Base-by-base conservation (phyloP, 2,113 vertebrate species). In the Seriola rivoliana region DNA sequence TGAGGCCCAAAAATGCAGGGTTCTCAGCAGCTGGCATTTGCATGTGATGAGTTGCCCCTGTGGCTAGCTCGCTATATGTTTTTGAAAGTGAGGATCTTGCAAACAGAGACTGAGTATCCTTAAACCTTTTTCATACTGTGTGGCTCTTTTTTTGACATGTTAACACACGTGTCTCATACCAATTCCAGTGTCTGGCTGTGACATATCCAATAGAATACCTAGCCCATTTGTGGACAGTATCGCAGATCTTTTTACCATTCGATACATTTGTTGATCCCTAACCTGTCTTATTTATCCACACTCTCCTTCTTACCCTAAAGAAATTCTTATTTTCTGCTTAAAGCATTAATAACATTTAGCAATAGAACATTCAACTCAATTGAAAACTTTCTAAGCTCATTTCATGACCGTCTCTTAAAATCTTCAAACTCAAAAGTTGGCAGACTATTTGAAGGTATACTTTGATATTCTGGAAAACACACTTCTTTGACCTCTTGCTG, bases 21-120 rank as follows among this genome's bases (percentile, higher is more conserved):
- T 85, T 88, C 88, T 55, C 78, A 71, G 87, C 88, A 92, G 88
- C 80, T 85, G 85, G 69, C 23, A 69, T 87, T 87, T 86, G 79
- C 86, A 81, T 89, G 88, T 74, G 86, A 92, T 84, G 82, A 88
- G 64, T 72, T 86, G 59, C 71, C 75, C 84, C 87, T 72, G 40
- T 75, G 77, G 83, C 77, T 89, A 42, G 40, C 46, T 57, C 82
- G 71, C 54, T 68, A 29, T 75, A 70, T 44, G 40, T 57, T 85
- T 79, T 50, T 50, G 38, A 77, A 71, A 80, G 57, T 7, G 11
- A 25, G 40, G 34, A 3, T 69, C 76, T 67, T 59, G n/a, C 12
- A 60, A 64, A 59, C 57, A 64, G 54, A 50, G 73, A 42, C 75
- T 77, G 72, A 57, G 19, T 73, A 8, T 38, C n/a, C 32, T 68